Evolutionary conservation across 2,888 invertebrate genomes (phyloP).

Genomic region (Conistra vaccinii): DNA sequence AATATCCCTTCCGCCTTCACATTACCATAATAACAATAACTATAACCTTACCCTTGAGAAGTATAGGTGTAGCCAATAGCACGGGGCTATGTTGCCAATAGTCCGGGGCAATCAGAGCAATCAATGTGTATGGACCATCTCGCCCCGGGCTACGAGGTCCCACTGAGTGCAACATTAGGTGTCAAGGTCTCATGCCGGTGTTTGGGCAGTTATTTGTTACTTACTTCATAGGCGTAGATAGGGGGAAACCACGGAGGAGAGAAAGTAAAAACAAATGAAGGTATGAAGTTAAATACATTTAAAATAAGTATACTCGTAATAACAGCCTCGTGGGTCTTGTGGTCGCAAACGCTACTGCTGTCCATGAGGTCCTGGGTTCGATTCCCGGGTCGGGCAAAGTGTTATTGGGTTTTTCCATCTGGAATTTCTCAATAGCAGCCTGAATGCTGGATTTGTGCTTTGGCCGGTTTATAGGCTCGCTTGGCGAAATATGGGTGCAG

Average conservation of each 20-base stretch:
- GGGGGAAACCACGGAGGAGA: background rate
- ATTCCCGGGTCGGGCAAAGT: no score
- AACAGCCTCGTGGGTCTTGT: no score
- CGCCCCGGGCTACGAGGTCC: conserved; percentile 66
- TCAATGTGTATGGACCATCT: conserved; percentile 74
- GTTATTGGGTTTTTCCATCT: no score
- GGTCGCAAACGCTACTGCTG: no score
- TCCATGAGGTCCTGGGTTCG: no score
- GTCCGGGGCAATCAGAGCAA: conserved; percentile 53
- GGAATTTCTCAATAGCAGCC: no score
- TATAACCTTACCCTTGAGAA: conserved; percentile 65
- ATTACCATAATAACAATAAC: conserved; percentile 53
- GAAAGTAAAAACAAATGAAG: background rate
- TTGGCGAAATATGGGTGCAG: no score
- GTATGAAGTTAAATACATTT: no score
- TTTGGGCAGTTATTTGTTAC: conserved; percentile 34
- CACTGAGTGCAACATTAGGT: conserved; percentile 68
- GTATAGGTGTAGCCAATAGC: conserved; percentile 40
- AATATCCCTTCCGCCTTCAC: conserved; percentile 35
- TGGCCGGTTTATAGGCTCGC: no score
- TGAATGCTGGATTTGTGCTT: no score
- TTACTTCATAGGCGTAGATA: conserved; percentile 17
- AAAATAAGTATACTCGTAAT: no score
- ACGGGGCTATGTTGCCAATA: conserved; percentile 30
- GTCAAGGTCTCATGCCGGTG: conserved; percentile 72